A percentile compares a stretch with the other conserved stretches of the same genome.
phyloP scores from a whole-genome alignment of 2,797 vertebrate species.

The Anguilla marmorata region DNA sequence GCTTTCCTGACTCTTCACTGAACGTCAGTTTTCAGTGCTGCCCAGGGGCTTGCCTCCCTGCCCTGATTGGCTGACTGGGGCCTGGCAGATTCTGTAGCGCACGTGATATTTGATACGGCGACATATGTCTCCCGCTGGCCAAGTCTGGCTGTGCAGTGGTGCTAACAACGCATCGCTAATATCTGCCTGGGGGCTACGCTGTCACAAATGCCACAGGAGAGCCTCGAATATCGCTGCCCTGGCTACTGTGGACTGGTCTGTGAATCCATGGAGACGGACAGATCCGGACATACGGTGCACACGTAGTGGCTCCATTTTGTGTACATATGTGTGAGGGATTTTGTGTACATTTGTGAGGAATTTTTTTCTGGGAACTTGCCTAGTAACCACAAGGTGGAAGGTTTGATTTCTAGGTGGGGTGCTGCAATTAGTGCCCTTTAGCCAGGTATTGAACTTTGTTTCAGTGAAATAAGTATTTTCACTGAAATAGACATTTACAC shows the following conservation, averaged over 20 bases:
- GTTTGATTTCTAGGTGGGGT: not conserved
- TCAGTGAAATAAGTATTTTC: not conserved
- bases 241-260: not conserved
- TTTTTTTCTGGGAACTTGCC: not conserved
- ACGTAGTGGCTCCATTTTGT: not conserved
- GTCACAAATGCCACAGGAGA: constrained; percentile 3
- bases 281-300: not conserved
- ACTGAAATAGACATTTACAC: not conserved
- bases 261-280: not conserved
- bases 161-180: not conserved
- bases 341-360: too few relatives aligned
- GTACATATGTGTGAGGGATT: not conserved
- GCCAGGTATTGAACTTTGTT: not conserved
- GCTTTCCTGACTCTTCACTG: not conserved
- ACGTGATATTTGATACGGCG: not conserved
- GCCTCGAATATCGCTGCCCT: not conserved
- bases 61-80: not conserved
- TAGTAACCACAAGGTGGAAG: not conserved
- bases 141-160: not conserved
- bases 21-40: not conserved
- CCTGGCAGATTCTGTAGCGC: not conserved
- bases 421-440: not conserved
- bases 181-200: not conserved
- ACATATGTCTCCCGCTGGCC: constrained; percentile 2
- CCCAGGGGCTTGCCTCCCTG: not conserved